A percentile compares a stretch with the other conserved stretches of the same genome.
Conservation (phyloP, 2,113 vertebrate species). For the Sus scrofa region DNA sequence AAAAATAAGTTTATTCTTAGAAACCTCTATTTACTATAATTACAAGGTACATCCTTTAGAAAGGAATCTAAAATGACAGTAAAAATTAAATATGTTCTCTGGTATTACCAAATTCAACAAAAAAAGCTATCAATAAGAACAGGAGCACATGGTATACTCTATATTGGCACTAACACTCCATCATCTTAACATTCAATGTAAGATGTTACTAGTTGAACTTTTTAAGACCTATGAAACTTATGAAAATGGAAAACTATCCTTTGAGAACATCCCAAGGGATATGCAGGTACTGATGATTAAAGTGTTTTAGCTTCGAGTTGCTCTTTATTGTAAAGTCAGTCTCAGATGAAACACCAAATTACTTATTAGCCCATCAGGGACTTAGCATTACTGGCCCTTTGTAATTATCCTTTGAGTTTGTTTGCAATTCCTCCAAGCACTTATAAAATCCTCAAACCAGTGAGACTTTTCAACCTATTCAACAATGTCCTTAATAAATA, state of each 20-base stretch:
- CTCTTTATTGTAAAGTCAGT: constrained; percentile 4
- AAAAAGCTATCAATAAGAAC: not conserved
- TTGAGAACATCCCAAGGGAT: constrained; percentile 47
- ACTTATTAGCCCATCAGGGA: not conserved
- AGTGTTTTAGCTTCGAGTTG: not conserved
- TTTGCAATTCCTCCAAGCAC: not conserved
- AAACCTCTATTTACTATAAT: not conserved
- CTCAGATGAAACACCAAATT: constrained; percentile 30
- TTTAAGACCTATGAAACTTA: not conserved
- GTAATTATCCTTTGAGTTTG: not conserved
- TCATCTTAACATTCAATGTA: constrained; percentile 4
- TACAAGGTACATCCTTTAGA: constrained; percentile 6
- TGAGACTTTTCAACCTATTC: not conserved
- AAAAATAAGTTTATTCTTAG: constrained; percentile 35
- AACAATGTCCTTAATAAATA: not conserved
- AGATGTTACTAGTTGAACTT: not conserved
- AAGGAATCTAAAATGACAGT: constrained; percentile 15
- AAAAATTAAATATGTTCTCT: constrained; percentile 59
- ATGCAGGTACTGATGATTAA: constrained; percentile 1
- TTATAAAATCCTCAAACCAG: constrained; percentile 38
- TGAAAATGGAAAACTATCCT: not conserved
- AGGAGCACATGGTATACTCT: not conserved
- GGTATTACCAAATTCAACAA: not conserved
- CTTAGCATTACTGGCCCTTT: not conserved
- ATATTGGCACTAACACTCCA: not conserved